Evolutionary conservation across 2,888 invertebrate species (phyloP), one percentile per base, ranked within the genome.

Genomic region (Tromatobia lineatoria): DNA sequence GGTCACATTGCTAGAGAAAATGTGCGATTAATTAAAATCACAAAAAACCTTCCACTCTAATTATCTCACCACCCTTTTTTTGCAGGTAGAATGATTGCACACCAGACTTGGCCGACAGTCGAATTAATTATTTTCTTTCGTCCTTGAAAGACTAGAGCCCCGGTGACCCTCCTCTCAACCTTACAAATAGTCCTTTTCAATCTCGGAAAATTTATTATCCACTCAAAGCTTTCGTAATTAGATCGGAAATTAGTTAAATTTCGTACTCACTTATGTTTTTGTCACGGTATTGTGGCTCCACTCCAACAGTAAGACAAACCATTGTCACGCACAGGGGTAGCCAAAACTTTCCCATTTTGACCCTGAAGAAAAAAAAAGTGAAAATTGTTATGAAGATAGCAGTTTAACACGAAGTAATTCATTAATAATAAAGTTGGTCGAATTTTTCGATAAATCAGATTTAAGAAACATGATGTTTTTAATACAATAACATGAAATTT

Each of bases 221-320:
- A 2, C 18, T 38, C 18, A 38, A 34, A n/a, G n/a, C 18, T 38
- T 18, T 18, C 34, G 18, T 11, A 18, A 61, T 38, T 34, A 34
- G 8, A 38, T 61, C 61, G 1, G 18, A n/a, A n/a, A 38, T 61
- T n/a, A 61, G n/a, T 18, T 38, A 11, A 38, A 64, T 64, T 11
- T 3, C 11, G 29, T 67, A 91, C 91, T 91, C 79, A 91, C 91
- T 91, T 85, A 89, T 91, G 84, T 91, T 91, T 79, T 91, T 91
- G 29, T 91, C 91, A 23, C 91, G 89, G 83, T 89, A 91, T 80
- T 91, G 91, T 34, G 89, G 82, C 52, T 86, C 70, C 15, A 84
- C 90, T 52, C 87, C 90, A 11, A 83, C 87, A 8, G 86, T 77
- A 59, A 90, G 81, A 78, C 87, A 90, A 74, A 85, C 74, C 74